A percentile compares a stretch with the other conserved stretches of the same genome.
These are phyloP conservation scores for Noctilio leporinus DNA, from an alignment of 2,113 vertebrate species.

Conservation along the genomic window DNA sequence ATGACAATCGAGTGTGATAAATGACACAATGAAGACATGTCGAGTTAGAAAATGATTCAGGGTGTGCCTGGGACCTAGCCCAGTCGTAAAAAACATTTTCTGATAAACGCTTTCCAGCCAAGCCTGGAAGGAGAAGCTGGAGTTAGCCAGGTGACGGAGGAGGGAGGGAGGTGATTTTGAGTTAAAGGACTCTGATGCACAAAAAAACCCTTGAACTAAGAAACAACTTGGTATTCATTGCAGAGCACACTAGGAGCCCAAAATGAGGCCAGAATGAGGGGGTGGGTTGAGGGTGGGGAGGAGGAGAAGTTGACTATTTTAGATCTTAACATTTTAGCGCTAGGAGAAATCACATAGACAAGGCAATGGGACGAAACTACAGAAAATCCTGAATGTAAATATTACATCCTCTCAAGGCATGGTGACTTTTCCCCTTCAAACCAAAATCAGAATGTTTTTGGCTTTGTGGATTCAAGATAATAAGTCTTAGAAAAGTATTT, in stretches of 20 bases:
- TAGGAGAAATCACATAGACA: background rate
- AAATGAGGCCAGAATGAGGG: background rate
- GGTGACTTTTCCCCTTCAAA: background rate
- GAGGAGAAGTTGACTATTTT: background rate
- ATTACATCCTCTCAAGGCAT: background rate
- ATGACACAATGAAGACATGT: background rate
- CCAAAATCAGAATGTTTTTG: background rate
- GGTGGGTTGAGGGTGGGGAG: background rate
- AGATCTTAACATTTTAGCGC: background rate
- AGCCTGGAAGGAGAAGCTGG: background rate
- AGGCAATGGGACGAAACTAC: background rate
- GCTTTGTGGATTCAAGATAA: background rate
- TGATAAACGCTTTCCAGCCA: background rate
- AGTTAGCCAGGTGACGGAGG: background rate
- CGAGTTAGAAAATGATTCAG: background rate
- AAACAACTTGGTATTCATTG: background rate
- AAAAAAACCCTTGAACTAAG: background rate
- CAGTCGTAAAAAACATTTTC: background rate
- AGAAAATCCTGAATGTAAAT: background rate
- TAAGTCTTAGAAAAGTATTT: background rate
- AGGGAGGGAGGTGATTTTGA: background rate
- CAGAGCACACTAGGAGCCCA: background rate
- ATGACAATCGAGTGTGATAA: background rate
- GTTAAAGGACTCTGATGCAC: background rate
- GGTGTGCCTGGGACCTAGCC: background rate